phyloP scores from a whole-genome alignment of 2,797 vertebrate genomes.

The Manis crassicaudata region DNA sequence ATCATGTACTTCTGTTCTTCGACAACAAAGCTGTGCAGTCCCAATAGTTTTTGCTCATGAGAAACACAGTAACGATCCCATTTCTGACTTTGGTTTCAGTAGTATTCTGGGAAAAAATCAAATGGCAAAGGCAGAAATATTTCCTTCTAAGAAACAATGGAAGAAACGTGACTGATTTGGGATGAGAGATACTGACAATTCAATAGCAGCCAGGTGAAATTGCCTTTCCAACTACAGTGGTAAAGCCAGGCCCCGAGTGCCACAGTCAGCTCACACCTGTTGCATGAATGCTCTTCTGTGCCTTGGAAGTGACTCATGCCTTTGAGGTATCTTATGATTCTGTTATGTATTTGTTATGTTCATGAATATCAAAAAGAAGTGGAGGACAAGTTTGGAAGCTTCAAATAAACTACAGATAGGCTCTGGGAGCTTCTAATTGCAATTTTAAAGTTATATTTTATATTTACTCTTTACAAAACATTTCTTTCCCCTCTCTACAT shows the following conservation, averaged over 20 bases:
- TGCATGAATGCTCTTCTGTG: background rate
- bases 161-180: slow-evolving; percentile 63
- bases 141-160: slow-evolving; percentile 66
- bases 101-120: slow-evolving; percentile 35
- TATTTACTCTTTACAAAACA: slow-evolving; percentile 15
- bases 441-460: slow-evolving; percentile 33
- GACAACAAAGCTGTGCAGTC: background rate
- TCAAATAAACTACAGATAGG: slow-evolving; percentile 12
- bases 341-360: slow-evolving; percentile 42
- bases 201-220: slow-evolving; percentile 61
- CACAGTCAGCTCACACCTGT: background rate
- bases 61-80: background rate
- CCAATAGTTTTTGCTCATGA: background rate
- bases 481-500: background rate
- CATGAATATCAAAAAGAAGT: slow-evolving; percentile 54
- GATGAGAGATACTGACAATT: slow-evolving; percentile 59
- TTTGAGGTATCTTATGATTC: background rate
- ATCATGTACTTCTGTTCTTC: background rate
- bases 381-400: background rate
- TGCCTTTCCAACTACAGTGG: slow-evolving; percentile 45
- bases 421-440: slow-evolving; percentile 36
- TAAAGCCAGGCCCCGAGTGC: slow-evolving; percentile 48
- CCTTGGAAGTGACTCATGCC: background rate
- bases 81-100: slow-evolving; percentile 60
- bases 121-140: slow-evolving; percentile 49